A percentile compares a stretch with the other conserved stretches of the same genome.
Evolutionary conservation across 2,797 vertebrate genomes (phyloP).

Genomic region (Apogon talboti): DNA sequence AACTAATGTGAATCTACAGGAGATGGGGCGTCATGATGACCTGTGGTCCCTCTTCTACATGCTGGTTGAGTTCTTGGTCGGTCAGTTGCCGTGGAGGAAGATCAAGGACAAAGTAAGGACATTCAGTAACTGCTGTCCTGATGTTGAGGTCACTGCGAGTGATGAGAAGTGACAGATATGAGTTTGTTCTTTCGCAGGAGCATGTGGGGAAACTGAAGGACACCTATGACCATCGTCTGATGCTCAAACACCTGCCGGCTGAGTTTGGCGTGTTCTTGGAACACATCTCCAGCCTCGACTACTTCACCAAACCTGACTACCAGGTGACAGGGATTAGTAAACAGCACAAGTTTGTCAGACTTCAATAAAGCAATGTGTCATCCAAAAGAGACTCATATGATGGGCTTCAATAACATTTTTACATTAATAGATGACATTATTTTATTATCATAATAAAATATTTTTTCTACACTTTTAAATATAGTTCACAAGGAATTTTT

Average conservation of each 20-base stretch:
- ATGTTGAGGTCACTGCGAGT: not conserved
- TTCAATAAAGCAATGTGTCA: too few relatives aligned
- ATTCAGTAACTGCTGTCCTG: not conserved
- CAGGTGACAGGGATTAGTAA: constrained; percentile 83
- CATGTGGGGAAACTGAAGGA: constrained; percentile 99
- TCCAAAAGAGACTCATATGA: too few relatives aligned
- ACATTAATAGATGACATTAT: too few relatives aligned
- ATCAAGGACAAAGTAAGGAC: constrained; percentile 96
- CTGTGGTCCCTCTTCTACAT: constrained; percentile 99
- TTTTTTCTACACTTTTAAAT: too few relatives aligned
- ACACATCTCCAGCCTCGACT: constrained; percentile 94
- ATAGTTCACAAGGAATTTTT: too few relatives aligned
- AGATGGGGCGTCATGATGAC: constrained; percentile 98
- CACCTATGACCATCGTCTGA: constrained; percentile 94
- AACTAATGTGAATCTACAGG: constrained; percentile 78
- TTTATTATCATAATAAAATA: too few relatives aligned
- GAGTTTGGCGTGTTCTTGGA: constrained; percentile 95
- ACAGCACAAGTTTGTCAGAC: too few relatives aligned
- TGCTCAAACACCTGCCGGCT: constrained; percentile 97
- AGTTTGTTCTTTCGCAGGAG: constrained; percentile 82
- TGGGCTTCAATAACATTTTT: too few relatives aligned
- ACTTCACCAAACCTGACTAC: constrained; percentile 98
- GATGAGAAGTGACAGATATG: constrained; percentile 21
- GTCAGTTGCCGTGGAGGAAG: constrained; percentile 98
- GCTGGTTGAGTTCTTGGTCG: constrained; percentile 97